Conservation (phyloP, 2,113 vertebrate species). For the Fulica atra region DNA sequence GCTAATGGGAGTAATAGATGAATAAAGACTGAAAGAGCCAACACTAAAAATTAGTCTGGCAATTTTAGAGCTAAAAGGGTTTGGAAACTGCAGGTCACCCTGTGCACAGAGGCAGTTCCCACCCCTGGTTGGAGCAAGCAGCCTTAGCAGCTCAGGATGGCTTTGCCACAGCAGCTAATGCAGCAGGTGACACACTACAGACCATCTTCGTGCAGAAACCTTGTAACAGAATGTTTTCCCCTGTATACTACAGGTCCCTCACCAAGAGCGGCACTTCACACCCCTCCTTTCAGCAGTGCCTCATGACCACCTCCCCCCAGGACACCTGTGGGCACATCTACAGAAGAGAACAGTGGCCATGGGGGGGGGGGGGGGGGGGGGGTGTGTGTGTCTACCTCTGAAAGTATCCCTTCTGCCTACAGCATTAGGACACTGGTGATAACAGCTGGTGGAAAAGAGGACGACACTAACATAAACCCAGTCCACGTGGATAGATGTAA, state of each 20-base stretch:
- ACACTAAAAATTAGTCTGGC: not conserved
- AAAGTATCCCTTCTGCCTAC: not conserved
- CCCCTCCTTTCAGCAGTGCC: not conserved
- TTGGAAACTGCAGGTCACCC: not conserved
- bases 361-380: no score
- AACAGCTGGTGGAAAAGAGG: not conserved
- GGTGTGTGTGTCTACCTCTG: not conserved
- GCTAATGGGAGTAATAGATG: not conserved
- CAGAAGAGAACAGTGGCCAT: not conserved
- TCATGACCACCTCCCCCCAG: not conserved
- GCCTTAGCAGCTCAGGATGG: rapidly evolving
- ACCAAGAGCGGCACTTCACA: not conserved
- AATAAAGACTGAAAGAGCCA: not conserved
- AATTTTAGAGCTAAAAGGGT: not conserved
- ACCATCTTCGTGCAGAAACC: not conserved
- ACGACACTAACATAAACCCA: not conserved
- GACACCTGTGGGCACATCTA: not conserved
- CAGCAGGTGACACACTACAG: not conserved
- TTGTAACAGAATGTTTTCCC: rapidly evolving
- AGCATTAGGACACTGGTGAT: not conserved
- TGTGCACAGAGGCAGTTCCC: rapidly evolving
- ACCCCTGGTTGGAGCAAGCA: rapidly evolving
- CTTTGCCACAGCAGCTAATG: not conserved
- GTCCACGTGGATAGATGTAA: not conserved
- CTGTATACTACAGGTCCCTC: not conserved